Conservation (phyloP, 2,113 vertebrate genomes). For the Sus scrofa region T2T-Sscrofa CM000813.6:152220001-152220500, state of each 20-base stretch:
- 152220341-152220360: neutral
- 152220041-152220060: constrained; percentile 18
- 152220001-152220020: neutral
- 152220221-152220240: neutral
- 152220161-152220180: neutral
- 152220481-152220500: neutral
- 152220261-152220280: neutral
- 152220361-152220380: neutral
- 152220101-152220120: neutral
- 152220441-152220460: neutral
- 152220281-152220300: neutral
- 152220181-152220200: neutral
- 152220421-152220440: neutral
- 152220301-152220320: neutral
- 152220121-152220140: neutral
- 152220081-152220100: neutral
- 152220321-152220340: neutral
- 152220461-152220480: constrained; percentile 38
- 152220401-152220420: neutral
- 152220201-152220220: neutral
- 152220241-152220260: neutral
- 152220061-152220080: neutral
- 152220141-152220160: neutral
- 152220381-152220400: neutral
- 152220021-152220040: neutral